Evolutionary conservation across 2,888 invertebrate genomes (phyloP).

Genomic region (Suillia variegata): DNA sequence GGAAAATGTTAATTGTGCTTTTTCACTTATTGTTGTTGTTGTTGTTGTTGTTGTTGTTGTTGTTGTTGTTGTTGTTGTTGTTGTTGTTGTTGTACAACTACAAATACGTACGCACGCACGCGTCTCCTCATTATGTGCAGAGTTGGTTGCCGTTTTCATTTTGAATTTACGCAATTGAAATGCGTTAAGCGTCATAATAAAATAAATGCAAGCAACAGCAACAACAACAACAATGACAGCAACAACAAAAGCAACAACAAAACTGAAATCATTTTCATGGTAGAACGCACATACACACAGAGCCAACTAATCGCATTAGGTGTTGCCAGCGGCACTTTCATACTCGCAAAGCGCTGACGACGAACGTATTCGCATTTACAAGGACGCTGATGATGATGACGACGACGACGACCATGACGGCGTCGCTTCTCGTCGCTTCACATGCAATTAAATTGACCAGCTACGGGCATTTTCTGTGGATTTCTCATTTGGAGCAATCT

Average conservation of each 20-base stretch:
- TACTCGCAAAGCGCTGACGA: neutral
- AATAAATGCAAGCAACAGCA: neutral
- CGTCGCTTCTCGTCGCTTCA: too few species aligned
- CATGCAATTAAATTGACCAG: too few species aligned
- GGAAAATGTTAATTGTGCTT: constrained; percentile 3
- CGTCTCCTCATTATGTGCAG: too few species aligned
- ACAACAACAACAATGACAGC: neutral
- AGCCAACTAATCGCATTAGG: constrained; percentile 3
- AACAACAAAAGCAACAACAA: neutral
- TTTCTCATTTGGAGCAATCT: too few species aligned
- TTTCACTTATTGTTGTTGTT: neutral
- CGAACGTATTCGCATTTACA: neutral
- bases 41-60: too few species aligned
- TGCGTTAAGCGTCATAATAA: neutral
- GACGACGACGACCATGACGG: too few species aligned
- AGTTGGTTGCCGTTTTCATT: too few species aligned
- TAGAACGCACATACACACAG: constrained; percentile 1
- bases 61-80: too few species aligned
- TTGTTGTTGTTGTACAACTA: too few species aligned
- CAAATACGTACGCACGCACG: too few species aligned
- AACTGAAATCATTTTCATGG: neutral
- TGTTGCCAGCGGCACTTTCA: neutral
- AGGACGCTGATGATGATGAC: too few species aligned
- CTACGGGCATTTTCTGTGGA: too few species aligned
- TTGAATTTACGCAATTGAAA: constrained; percentile 2